These are phyloP conservation scores for Morone chrysops DNA, from an alignment of 2,113 vertebrate genomes.

Conservation along the genomic window DNA sequence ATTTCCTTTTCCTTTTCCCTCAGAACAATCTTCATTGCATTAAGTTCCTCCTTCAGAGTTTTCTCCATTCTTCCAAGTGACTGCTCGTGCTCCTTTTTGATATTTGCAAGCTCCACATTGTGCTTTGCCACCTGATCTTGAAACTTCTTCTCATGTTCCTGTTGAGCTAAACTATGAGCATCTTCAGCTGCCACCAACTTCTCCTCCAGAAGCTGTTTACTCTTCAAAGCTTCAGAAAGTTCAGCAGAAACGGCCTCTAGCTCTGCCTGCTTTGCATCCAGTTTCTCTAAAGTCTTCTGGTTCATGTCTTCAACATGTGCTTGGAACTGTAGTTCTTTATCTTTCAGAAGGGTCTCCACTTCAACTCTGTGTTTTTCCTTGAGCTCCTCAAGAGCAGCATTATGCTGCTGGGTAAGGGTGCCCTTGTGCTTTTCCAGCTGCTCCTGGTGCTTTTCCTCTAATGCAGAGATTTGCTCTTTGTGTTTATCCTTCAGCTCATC, in stretches of 20 bases:
- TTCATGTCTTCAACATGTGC: slow-evolving; percentile 94
- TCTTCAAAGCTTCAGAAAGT: slow-evolving; percentile 86
- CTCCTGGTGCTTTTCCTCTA: slow-evolving; percentile 86
- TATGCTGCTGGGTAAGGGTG: slow-evolving; percentile 81
- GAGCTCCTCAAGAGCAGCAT: slow-evolving; percentile 83
- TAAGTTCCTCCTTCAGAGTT: slow-evolving; percentile 87
- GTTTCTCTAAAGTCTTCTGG: slow-evolving; percentile 91
- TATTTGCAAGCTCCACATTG: slow-evolving; percentile 80
- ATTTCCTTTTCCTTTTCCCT: slow-evolving; percentile 87
- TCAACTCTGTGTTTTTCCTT: slow-evolving; percentile 84
- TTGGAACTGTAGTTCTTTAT: slow-evolving; percentile 89
- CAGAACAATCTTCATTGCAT: slow-evolving; percentile 84
- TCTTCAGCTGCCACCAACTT: slow-evolving; percentile 80
- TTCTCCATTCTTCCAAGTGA: slow-evolving; percentile 86
- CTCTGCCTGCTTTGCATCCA: slow-evolving; percentile 92
- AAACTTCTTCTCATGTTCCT: slow-evolving; percentile 83
- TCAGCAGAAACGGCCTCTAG: slow-evolving; percentile 90
- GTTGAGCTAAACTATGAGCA: slow-evolving; percentile 71
- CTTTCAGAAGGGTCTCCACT: slow-evolving; percentile 85
- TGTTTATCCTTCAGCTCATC: slow-evolving; percentile 88
- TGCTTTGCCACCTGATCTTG: slow-evolving; percentile 84
- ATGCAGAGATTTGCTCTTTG: slow-evolving; percentile 83
- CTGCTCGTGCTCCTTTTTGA: slow-evolving; percentile 85
- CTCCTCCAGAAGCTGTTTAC: slow-evolving; percentile 85
- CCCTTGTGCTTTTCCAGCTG: slow-evolving; percentile 86